Evolutionary conservation across 2,888 invertebrate genomes (phyloP).

Genomic region (Diaphora mendica): DNA sequence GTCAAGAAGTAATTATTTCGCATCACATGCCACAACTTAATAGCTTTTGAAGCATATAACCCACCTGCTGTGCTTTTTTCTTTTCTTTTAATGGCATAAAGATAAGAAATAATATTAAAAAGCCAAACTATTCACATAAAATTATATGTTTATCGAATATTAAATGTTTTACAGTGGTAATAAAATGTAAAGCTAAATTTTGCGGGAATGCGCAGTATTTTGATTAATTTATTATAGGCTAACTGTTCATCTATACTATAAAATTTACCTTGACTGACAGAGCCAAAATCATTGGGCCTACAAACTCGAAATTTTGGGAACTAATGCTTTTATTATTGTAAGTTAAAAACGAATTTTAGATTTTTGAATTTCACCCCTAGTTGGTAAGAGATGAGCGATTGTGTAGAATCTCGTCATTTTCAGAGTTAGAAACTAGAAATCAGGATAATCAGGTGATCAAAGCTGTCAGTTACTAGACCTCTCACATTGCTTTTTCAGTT

Average conservation of each 20-base stretch:
- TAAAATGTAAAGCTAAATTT: background rate
- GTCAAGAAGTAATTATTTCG: slow-evolving; percentile 48
- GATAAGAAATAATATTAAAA: background rate
- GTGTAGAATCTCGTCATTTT: background rate
- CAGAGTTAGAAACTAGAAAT: background rate
- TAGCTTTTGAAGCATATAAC: slow-evolving; percentile 40
- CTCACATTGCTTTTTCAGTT: no score
- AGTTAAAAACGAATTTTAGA: background rate
- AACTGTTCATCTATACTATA: no score
- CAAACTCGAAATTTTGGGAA: no score
- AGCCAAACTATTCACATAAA: background rate
- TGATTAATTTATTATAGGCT: background rate
- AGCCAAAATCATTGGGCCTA: no score
- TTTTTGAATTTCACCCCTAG: background rate
- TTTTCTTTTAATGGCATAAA: slow-evolving; percentile 12
- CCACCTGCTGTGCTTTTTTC: slow-evolving; percentile 52
- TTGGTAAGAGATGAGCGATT: background rate
- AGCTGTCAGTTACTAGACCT: no score
- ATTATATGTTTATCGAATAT: background rate
- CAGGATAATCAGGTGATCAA: no score
- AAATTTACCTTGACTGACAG: background rate
- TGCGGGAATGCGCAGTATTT: background rate
- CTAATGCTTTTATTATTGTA: background rate
- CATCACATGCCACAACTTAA: slow-evolving; percentile 44
- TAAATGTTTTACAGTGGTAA: background rate